Evolutionary conservation across 1,140 invertebrate species (phyloP), one percentile per base, ranked within the genome.

Genomic region (Hycleus cichorii): DNA sequence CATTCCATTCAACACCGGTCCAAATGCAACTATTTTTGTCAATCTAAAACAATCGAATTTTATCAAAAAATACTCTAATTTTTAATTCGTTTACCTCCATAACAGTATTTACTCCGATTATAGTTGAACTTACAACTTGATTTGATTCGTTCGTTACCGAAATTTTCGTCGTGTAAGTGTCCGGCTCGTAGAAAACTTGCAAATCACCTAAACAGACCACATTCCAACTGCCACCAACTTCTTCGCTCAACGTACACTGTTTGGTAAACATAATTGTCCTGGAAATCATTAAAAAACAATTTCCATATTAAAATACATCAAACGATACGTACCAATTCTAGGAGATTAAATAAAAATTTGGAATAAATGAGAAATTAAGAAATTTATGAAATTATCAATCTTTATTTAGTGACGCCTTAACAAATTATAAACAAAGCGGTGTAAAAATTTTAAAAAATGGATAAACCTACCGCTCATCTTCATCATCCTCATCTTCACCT

Each of bases 101-200:
- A 7, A 60, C 18, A 3, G 70, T 70, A 43, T 72, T 72, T 0
- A 59, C 43, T 39, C 64, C 71, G 45, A 74, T 72, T 7, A 72
- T 27, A 0, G 69, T 72, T 46, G 67, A 72, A 47, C 63, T 67
- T 7, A 71, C 3, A 12, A 62, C 42, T 12, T 56, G 49, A 5
- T 65, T 67, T 24, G 48, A 48, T 26, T 68, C 65, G 38, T 66
- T 58, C 8, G 12, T 61, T 25, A 74, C 45, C 12, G 32, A 51
- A 47, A 74, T 70, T 27, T 64, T 55, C 3, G 69, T 61, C 2
- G 59, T 65, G 49, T 69, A 71, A 7, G 68, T 27, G 46, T 72
- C 69, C 6, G 60, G 48, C 50, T 74, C 71, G 48, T 69, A 74
- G 50, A 66, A 70, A 12, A 74, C 58, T 43, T 68, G 58, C 8